phyloP scores from a whole-genome alignment of 2,113 vertebrate genomes.

The Pseudonaja textilis region DNA sequence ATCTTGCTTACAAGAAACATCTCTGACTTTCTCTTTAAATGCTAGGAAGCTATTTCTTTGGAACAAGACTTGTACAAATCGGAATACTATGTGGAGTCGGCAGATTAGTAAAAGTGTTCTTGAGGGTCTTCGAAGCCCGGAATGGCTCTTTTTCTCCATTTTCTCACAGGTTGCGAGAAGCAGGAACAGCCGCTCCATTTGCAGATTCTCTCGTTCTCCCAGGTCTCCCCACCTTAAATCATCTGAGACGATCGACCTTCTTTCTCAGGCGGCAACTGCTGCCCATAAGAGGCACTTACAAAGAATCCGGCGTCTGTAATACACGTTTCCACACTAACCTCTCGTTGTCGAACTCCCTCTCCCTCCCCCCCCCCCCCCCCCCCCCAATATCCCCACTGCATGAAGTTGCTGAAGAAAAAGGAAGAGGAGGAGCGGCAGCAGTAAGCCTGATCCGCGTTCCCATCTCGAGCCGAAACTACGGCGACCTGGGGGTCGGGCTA shows the following conservation, averaged over 20 bases:
- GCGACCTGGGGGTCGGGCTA: background rate
- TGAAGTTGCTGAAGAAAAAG: background rate
- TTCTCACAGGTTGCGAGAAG: background rate
- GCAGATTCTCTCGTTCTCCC: background rate
- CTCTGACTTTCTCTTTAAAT: background rate
- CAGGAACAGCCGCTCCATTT: background rate
- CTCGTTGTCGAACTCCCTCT: background rate
- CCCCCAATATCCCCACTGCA: background rate
- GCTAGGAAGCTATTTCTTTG: background rate
- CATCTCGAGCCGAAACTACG: background rate
- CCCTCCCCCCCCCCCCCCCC: background rate
- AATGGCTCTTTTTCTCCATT: conserved; percentile 28
- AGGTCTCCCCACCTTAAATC: background rate
- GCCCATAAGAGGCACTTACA: background rate
- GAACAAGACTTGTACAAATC: background rate
- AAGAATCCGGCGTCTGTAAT: background rate
- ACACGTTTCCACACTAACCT: background rate
- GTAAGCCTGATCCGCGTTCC: background rate
- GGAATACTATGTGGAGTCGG: background rate
- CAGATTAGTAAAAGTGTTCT: background rate
- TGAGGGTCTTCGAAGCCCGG: background rate
- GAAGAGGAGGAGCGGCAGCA: background rate
- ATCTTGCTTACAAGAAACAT: background rate
- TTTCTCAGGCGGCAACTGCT: background rate
- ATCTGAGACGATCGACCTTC: background rate